These are phyloP conservation scores for Rhadinocentrus ornatus DNA, from an alignment of 2,797 vertebrate genomes.

Conservation along the genomic window DNA sequence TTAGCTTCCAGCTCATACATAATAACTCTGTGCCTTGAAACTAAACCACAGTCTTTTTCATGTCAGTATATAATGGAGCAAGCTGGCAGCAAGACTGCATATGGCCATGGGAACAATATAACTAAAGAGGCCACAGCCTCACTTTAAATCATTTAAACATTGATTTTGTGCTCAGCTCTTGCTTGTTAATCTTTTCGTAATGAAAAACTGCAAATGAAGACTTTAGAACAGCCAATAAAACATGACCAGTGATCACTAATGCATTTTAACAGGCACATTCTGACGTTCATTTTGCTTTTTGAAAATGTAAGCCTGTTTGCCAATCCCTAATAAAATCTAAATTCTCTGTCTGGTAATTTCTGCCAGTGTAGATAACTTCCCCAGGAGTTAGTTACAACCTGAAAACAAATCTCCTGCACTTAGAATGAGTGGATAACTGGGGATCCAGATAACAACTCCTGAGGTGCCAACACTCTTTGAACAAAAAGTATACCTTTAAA, in stretches of 20 bases:
- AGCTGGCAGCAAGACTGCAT: constrained; percentile 62
- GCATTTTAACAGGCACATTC: constrained; percentile 74
- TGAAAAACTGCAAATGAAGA: constrained; percentile 80
- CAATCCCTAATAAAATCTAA: constrained; percentile 60
- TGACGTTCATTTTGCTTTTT: constrained; percentile 64
- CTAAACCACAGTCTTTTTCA: constrained; percentile 64
- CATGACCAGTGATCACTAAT: constrained; percentile 72
- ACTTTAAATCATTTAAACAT: constrained; percentile 82
- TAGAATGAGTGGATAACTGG: constrained; percentile 51
- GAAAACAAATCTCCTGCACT: constrained; percentile 35
- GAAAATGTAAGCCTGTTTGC: constrained; percentile 57
- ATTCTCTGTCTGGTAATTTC: constrained; percentile 50
- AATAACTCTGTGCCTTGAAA: constrained; percentile 64
- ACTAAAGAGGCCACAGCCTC: constrained; percentile 70
- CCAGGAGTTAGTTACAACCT: constrained; percentile 38
- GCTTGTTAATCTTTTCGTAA: constrained; percentile 80
- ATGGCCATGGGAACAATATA: constrained; percentile 69
- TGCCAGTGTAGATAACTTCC: constrained; percentile 50
- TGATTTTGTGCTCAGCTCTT: constrained; percentile 76
- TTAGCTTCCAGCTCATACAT: constrained; percentile 61
- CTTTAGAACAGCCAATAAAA: constrained; percentile 77
- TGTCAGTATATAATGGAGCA: constrained; percentile 70
- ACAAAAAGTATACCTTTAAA: constrained; percentile 44
- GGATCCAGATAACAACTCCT: constrained; percentile 58
- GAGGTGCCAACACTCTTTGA: constrained; percentile 47